These are phyloP conservation scores for Bubo blakistoni DNA, from an alignment of 2,113 vertebrate species.

Conservation along the genomic window DNA sequence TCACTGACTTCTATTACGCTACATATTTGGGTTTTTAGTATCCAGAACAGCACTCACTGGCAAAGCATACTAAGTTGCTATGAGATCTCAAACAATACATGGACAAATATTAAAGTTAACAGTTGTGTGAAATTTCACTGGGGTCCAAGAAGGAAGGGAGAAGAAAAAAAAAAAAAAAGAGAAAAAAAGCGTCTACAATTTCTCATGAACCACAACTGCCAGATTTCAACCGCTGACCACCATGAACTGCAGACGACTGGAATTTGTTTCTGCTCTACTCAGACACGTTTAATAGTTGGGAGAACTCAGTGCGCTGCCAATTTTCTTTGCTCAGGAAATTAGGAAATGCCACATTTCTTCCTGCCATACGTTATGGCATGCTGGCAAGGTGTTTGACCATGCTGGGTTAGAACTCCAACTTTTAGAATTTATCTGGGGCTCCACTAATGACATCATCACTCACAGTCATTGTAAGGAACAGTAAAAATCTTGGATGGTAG, in stretches of 20 bases:
- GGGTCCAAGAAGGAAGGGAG: not conserved
- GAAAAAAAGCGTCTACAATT: not conserved
- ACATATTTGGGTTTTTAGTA: accelerated
- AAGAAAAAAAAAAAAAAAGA: not conserved
- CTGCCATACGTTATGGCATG: not conserved
- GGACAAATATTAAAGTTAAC: not conserved
- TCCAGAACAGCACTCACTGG: not conserved
- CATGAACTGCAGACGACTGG: not conserved
- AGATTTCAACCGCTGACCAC: not conserved
- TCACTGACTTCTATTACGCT: not conserved
- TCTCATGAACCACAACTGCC: not conserved
- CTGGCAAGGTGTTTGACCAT: not conserved
- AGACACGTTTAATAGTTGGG: not conserved
- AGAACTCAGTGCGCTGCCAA: not conserved
- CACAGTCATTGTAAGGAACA: not conserved
- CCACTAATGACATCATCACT: not conserved
- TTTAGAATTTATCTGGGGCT: not conserved
- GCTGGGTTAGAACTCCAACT: not conserved
- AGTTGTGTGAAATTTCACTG: not conserved
- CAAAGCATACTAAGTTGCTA: not conserved
- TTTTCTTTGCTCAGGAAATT: not conserved
- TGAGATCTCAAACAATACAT: accelerated
- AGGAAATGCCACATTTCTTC: not conserved
- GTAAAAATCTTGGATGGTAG: not conserved
- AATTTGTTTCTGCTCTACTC: not conserved